Base-by-base conservation (phyloP, 2,797 vertebrate species). In the Megaceryle alcyon region DNA sequence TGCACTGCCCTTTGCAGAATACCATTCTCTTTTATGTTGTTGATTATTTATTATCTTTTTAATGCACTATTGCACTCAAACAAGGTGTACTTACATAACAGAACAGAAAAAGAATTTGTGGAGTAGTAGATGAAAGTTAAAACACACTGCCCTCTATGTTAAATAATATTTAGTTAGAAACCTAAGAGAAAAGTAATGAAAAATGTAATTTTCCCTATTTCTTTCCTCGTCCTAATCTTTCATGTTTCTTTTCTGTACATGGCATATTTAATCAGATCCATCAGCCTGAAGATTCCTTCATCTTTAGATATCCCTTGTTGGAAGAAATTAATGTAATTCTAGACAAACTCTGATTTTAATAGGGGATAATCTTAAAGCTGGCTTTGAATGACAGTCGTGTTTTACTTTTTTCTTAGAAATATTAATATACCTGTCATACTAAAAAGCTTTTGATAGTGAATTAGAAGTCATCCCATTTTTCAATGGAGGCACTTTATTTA, bases 21-120 rank as follows among this genome's bases (percentile, higher is more conserved):
- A 64, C n/a, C 15, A 23, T 81, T 72, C 54, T 79, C 60, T 82
- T 7, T 49, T 75, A 33, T 22, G 20, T 20, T 89, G 31, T 85
- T 82, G 3, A 56, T 91, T 85, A 56, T 89, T 93, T 90, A 59
- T 72, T 93, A 66, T 84, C 35, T 16, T 76, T 88, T 57, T 92
- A 79, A 82, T 81, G 61, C 59, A 54, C 70, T 90, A 46, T 51
- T 87, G 48, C 29, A 60, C 35, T 87, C 49, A 86, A 63, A 51
- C 28, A 71, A 88, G 66, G 81, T 61, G 14, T 77, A 69, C 49
- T 63, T 91, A 46, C 33, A 25, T 59, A 86, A 69, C 23, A 86
- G 60, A 71, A 84, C 59, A 82, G 60, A 90, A 90, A 86, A 92
- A 59, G 70, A 86, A 72, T 82, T 77, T 90, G 18, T 64, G 5